These are phyloP conservation scores for Chamaea fasciata DNA, from an alignment of 2,113 vertebrate genomes.

Conservation along the genomic window DNA sequence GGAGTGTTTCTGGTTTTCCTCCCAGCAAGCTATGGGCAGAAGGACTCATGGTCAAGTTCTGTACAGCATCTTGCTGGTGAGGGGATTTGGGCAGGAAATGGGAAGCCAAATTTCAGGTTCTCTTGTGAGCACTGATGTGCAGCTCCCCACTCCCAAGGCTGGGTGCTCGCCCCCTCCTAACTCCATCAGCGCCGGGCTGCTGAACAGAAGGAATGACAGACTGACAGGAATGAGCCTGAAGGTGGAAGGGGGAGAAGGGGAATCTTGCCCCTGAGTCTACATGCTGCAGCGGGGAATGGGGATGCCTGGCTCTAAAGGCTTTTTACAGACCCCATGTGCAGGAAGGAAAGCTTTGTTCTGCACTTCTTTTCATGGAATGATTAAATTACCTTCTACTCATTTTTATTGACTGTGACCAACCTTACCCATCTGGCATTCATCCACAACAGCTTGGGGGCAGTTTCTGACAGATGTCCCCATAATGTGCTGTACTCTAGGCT, in stretches of 20 bases:
- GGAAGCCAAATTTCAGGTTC: neutral
- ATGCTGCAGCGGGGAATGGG: neutral
- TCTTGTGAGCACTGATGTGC: fast-evolving
- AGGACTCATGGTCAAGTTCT: neutral
- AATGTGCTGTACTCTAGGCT: neutral
- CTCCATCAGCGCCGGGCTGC: fast-evolving
- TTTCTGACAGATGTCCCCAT: neutral
- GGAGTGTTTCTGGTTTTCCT: neutral
- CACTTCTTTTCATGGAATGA: neutral
- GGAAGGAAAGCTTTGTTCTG: neutral
- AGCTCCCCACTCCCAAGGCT: fast-evolving
- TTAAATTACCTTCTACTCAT: neutral
- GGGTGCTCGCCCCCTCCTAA: neutral
- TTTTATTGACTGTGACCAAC: neutral
- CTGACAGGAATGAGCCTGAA: fast-evolving
- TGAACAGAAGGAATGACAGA: fast-evolving
- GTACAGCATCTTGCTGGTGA: neutral
- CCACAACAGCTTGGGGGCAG: neutral
- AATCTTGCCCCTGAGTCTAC: fast-evolving
- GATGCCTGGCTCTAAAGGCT: neutral
- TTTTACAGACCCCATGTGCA: neutral
- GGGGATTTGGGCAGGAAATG: neutral
- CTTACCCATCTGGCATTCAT: neutral
- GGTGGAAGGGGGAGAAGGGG: neutral
- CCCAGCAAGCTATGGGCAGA: neutral